Percentiles rank a stretch among this genome's conserved stretches.
phyloP scores from a whole-genome alignment of 1,140 invertebrate species.

The Lerema accius region DNA sequence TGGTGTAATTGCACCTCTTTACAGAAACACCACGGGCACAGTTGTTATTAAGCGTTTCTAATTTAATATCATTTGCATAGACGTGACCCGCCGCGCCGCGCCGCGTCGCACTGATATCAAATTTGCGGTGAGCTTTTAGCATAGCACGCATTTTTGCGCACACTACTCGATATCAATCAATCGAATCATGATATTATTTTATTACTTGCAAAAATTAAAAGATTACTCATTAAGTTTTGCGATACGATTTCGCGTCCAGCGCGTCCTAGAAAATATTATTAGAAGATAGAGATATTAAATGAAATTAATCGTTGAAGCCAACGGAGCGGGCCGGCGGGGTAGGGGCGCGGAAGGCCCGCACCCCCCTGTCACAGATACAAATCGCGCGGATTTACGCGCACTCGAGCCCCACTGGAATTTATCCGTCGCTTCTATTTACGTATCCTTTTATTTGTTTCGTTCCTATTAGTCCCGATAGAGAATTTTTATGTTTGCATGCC shows the following conservation, averaged over 20 bases:
- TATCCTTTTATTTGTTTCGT: conserved; percentile 82
- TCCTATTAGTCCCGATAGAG: conserved; percentile 82
- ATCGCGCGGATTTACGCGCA: conserved; percentile 80
- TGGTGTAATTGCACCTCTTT: conserved; percentile 82
- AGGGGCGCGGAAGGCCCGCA: conserved; percentile 44
- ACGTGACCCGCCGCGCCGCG: conserved; percentile 60
- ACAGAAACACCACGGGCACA: conserved; percentile 64
- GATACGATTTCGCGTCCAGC: too few relatives aligned
- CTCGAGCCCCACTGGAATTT: conserved; percentile 80
- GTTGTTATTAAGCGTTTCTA: conserved; percentile 81
- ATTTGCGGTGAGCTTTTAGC: conserved; percentile 29
- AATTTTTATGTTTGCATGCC: conserved; percentile 81
- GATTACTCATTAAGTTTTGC: too few relatives aligned
- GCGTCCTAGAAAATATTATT: too few relatives aligned
- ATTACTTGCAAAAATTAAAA: not conserved
- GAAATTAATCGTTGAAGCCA: conserved; percentile 73
- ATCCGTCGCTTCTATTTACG: conserved; percentile 79
- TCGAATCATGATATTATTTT: too few relatives aligned
- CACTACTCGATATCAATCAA: too few relatives aligned
- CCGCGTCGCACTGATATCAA: not conserved
- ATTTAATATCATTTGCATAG: conserved; percentile 82
- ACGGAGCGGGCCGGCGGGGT: conserved; percentile 34
- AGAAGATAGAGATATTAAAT: conserved; percentile 59
- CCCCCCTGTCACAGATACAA: conserved; percentile 80
- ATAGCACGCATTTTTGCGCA: conserved; percentile 3